Evolutionary conservation across 1,140 invertebrate genomes (phyloP).

Genomic region (Drosophila navojoa): DNA sequence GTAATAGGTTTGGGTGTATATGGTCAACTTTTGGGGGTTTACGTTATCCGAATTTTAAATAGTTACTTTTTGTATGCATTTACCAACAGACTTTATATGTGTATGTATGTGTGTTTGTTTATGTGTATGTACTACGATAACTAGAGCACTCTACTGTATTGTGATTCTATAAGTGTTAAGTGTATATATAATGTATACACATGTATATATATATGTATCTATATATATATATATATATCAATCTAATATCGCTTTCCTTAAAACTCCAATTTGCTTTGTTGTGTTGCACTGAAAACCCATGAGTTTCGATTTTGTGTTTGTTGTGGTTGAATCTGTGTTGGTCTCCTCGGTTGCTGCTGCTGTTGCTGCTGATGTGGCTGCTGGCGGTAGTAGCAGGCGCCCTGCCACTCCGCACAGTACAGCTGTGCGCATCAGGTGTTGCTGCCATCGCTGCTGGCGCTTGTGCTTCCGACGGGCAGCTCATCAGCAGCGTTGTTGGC

Average conservation of each 20-base stretch:
- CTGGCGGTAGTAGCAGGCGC: slow-evolving; percentile 63
- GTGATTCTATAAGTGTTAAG: slow-evolving; percentile 4
- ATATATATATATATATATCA: slow-evolving; percentile 45
- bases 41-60: slow-evolving; percentile 48
- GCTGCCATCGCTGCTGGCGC: slow-evolving; percentile 44
- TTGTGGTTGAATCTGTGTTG: slow-evolving; percentile 46
- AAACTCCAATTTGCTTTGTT: slow-evolving; percentile 71
- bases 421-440: slow-evolving; percentile 74
- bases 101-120: slow-evolving; percentile 38
- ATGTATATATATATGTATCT: slow-evolving; percentile 44
- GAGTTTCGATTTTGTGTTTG: slow-evolving; percentile 72
- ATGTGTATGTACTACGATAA: slow-evolving; percentile 59
- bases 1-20: slow-evolving; percentile 25
- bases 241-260: slow-evolving; percentile 54
- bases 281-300: slow-evolving; percentile 75
- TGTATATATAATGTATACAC: slow-evolving; percentile 41
- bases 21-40: slow-evolving; percentile 50
- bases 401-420: slow-evolving; percentile 71
- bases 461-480: slow-evolving; percentile 28
- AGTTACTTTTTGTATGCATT: slow-evolving; percentile 44
- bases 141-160: slow-evolving; percentile 68
- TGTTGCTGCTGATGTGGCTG: slow-evolving; percentile 57
- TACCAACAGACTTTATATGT: slow-evolving; percentile 56
- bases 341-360: slow-evolving; percentile 45
- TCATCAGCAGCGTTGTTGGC: slow-evolving; percentile 57